Percentiles rank a stretch among this genome's conserved stretches.
phyloP scores from a whole-genome alignment of 2,888 invertebrate species.

The Eurois occulta region DNA sequence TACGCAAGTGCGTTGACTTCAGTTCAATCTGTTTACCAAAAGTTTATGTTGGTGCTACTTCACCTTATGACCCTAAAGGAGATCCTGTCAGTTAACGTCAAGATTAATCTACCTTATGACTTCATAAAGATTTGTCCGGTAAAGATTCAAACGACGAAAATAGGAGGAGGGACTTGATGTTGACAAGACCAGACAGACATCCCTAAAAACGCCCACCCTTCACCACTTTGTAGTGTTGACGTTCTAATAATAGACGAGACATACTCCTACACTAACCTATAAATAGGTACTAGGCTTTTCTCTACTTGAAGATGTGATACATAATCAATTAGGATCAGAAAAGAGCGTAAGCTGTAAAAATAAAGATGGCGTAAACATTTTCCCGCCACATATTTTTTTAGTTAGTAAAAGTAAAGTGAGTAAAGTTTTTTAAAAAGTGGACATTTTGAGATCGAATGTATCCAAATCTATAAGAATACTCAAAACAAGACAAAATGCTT shows the following conservation, averaged over 20 bases:
- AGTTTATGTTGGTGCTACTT: neutral
- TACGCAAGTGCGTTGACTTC: conserved; percentile 14
- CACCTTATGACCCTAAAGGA: neutral
- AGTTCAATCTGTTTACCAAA: neutral
- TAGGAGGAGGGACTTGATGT: neutral
- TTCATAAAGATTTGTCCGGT: neutral
- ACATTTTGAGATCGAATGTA: neutral
- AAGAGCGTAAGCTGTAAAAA: neutral
- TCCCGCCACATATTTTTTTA: neutral
- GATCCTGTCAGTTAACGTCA: neutral
- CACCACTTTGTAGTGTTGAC: conserved; percentile 9
- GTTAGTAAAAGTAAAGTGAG: too few relatives aligned
- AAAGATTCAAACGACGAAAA: neutral
- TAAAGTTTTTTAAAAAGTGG: neutral
- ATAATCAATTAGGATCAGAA: neutral
- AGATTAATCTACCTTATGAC: neutral
- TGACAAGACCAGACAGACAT: neutral
- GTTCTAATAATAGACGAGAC: neutral
- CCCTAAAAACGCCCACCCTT: neutral
- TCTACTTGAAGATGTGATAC: neutral
- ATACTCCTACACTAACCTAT: neutral
- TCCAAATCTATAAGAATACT: neutral
- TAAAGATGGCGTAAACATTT: neutral
- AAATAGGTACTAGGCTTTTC: neutral
- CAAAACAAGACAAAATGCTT: neutral